phyloP scores from a whole-genome alignment of 1,140 invertebrate species.

The Hypothenemus hampei region DNA sequence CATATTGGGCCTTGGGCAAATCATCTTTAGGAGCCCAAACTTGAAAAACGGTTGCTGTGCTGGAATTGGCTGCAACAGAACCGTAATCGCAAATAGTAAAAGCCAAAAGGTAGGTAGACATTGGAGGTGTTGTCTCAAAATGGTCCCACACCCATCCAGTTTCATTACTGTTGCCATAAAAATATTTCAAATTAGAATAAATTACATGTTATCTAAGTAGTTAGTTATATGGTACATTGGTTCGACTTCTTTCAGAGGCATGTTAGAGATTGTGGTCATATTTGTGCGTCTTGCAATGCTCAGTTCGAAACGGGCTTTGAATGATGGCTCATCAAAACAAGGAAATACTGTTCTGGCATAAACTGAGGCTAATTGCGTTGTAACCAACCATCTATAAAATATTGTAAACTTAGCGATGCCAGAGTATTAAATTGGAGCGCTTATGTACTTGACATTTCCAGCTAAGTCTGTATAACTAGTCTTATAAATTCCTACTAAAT shows the following conservation, averaged over 20 bases:
- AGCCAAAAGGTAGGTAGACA: constrained; percentile 74
- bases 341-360: constrained; percentile 82
- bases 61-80: constrained; percentile 13
- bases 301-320: constrained; percentile 75
- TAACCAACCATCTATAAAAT: constrained; percentile 43
- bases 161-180: constrained; percentile 24
- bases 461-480: constrained; percentile 35
- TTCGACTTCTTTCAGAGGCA: constrained; percentile 48
- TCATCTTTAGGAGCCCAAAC: constrained; percentile 64
- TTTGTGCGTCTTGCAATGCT: constrained; percentile 60
- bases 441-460: constrained; percentile 34
- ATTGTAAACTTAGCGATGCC: too few species aligned
- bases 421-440: too few species aligned
- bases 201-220: not conserved
- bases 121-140: constrained; percentile 61
- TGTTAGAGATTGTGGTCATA: constrained; percentile 61
- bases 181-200: not conserved
- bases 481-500: constrained; percentile 38
- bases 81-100: constrained; percentile 65
- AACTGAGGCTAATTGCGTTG: constrained; percentile 80
- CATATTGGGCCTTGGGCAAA: constrained; percentile 54
- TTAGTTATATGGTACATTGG: constrained; percentile 35
- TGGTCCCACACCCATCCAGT: constrained; percentile 48
- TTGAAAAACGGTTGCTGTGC: constrained; percentile 42
- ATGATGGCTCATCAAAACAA: constrained; percentile 84